These are phyloP conservation scores for Drosophila bocqueti DNA, from an alignment of 1,140 invertebrate species.

Conservation along the genomic window DNA sequence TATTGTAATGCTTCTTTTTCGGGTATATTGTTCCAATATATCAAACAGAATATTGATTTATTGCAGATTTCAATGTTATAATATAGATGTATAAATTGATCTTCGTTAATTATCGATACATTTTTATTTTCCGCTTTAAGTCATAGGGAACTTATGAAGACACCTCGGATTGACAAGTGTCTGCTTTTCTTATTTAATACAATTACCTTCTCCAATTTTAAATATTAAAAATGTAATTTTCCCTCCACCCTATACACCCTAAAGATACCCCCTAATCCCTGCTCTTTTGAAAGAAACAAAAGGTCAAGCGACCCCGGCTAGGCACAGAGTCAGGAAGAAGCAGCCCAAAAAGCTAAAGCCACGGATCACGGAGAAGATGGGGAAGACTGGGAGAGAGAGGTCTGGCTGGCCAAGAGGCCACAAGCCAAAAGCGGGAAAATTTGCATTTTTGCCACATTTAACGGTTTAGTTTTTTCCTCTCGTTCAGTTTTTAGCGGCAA, in stretches of 20 bases:
- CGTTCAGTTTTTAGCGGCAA: constrained; percentile 13
- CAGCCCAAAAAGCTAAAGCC: neutral
- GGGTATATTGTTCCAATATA: neutral
- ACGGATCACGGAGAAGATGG: constrained; percentile 11
- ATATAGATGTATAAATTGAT: neutral
- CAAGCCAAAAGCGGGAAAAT: constrained; percentile 60
- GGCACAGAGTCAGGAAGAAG: constrained; percentile 35
- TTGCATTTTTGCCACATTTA: constrained; percentile 80
- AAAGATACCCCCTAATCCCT: constrained; percentile 6
- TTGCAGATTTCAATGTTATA: too few relatives aligned
- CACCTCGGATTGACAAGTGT: neutral
- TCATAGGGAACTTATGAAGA: neutral
- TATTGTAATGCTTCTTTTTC: neutral
- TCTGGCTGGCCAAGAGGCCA: constrained; percentile 26
- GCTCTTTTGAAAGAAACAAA: constrained; percentile 24
- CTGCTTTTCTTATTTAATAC: neutral
- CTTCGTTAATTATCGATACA: neutral
- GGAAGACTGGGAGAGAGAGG: neutral
- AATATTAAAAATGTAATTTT: neutral
- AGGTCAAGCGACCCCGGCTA: constrained; percentile 53
- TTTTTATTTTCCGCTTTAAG: too few relatives aligned
- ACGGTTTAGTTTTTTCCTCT: constrained; percentile 54
- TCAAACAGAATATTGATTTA: neutral
- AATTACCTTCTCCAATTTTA: neutral
- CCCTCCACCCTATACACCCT: neutral